A percentile compares a stretch with the other conserved stretches of the same genome.
These are phyloP conservation scores for Lepus oiostolus DNA, from an alignment of 2,797 vertebrate genomes.

Conservation along the genomic window DNA sequence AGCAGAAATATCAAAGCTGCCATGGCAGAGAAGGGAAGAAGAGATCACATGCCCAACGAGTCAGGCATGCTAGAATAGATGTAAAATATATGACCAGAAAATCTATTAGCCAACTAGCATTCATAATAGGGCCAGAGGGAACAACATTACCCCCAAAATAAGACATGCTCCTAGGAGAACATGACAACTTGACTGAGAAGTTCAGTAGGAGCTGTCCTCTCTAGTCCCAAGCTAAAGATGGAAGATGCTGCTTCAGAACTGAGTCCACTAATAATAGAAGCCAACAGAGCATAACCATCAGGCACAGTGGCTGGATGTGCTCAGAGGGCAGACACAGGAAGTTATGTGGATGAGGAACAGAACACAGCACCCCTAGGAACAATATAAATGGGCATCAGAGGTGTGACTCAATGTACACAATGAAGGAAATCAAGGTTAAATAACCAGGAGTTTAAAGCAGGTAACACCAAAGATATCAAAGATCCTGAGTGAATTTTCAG, in stretches of 20 bases:
- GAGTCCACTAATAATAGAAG: background rate
- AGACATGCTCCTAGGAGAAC: background rate
- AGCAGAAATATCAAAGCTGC: background rate
- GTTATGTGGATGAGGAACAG: constrained; percentile 18
- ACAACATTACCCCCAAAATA: background rate
- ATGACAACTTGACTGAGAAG: background rate
- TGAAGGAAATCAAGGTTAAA: constrained; percentile 16
- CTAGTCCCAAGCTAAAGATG: background rate
- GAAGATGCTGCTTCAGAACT: background rate
- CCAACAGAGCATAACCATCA: background rate
- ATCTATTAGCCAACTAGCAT: background rate
- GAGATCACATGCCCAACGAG: background rate
- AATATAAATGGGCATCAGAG: background rate
- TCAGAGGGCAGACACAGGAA: background rate
- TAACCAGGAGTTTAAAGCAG: background rate
- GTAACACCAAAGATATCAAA: background rate
- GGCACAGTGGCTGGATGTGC: background rate
- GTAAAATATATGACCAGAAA: background rate
- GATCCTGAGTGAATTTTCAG: background rate
- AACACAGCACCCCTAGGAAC: background rate
- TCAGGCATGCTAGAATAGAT: background rate
- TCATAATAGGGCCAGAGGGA: background rate
- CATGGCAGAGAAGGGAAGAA: background rate
- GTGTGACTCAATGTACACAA: background rate
- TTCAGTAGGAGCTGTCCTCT: background rate